phyloP scores from a whole-genome alignment of 2,888 invertebrate genomes.

The Dyspetes luteomarginatus region DNA sequence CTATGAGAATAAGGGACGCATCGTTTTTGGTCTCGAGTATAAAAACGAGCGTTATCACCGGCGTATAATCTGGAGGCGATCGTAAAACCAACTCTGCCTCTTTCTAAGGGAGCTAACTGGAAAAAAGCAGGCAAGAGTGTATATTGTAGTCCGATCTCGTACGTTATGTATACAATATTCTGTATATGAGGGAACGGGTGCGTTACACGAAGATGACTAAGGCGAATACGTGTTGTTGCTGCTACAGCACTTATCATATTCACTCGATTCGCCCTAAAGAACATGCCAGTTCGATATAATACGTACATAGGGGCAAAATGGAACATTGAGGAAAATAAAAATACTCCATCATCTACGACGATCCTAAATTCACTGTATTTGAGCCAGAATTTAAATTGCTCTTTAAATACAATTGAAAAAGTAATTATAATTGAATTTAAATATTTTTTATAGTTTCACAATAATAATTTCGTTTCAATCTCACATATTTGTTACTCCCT shows the following conservation, averaged over 20 bases:
- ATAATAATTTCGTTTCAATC: not conserved
- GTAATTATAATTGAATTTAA: not conserved
- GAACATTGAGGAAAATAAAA: not conserved
- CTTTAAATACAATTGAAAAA: not conserved
- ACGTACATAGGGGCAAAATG: constrained; percentile 1
- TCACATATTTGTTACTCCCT: not conserved
- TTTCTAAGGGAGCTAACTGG: not conserved
- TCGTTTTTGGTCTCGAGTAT: constrained; percentile 61
- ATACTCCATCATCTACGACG: not conserved
- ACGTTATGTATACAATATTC: not conserved
- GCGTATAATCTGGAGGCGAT: constrained; percentile 79
- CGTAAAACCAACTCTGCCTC: constrained; percentile 75
- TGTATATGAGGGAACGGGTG: too few relatives aligned
- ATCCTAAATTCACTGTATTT: not conserved
- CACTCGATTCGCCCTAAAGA: not conserved
- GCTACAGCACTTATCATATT: constrained; percentile 59
- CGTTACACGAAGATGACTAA: constrained; percentile 62
- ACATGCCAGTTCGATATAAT: constrained; percentile 10
- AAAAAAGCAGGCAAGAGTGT: not conserved
- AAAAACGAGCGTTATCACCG: constrained; percentile 77
- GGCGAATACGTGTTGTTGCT: constrained; percentile 77
- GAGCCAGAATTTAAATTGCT: not conserved
- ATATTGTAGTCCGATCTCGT: not conserved
- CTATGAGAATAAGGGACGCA: constrained; percentile 9
- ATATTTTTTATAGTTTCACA: not conserved